Evolutionary conservation across 2,888 invertebrate species (phyloP), one percentile per base, ranked within the genome.

Genomic region (Drosophila birchii): DNA sequence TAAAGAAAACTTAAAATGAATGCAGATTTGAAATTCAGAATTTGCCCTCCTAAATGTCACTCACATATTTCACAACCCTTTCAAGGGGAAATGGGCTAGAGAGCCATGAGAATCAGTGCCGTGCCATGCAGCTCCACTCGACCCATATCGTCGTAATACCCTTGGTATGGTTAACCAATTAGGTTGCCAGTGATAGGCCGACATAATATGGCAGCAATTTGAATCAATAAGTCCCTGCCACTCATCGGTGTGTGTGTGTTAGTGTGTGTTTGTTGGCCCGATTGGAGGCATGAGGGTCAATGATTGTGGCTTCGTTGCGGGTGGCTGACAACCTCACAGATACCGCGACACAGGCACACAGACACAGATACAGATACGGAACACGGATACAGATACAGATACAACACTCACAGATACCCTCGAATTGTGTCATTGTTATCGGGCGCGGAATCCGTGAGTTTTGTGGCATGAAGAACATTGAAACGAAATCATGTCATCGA

Each of bases 401-500:
- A 29, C 29, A 29, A 34, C 43, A 54, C 61, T 44, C 43, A 71
- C 53, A 72, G 20, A 58, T 54, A 75, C 56, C 58, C 64, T 58
- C 55, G 45, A 75, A 78, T 80, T 76, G 75, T 80, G 80, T 78
- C 78, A 76, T 78, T 78, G 76, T 78, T 79, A 80, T 78, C 80
- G 64, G 56, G 69, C 45, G 56, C 58, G 62, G 66, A 79, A 78
- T 75, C 71, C 71, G 76, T 67, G 73, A 73, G 64, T 76, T 68
- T 76, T 76, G 80, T 72, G 78, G 70, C 75, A 78, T 77, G 77
- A 79, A 80, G 77, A 79, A 80, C 78, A 81, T 76, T 78, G 77
- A 80, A 82, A 76, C 80, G 75, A 78, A 83, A 79, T 82, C 79
- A 80, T 83, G 80, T 82, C 82, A 82, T 75, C 77, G 68, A 78